Evolutionary conservation across 2,797 vertebrate genomes (phyloP), one percentile per base, ranked within the genome.

Genomic region (Triplophysa bombifrons): DNA sequence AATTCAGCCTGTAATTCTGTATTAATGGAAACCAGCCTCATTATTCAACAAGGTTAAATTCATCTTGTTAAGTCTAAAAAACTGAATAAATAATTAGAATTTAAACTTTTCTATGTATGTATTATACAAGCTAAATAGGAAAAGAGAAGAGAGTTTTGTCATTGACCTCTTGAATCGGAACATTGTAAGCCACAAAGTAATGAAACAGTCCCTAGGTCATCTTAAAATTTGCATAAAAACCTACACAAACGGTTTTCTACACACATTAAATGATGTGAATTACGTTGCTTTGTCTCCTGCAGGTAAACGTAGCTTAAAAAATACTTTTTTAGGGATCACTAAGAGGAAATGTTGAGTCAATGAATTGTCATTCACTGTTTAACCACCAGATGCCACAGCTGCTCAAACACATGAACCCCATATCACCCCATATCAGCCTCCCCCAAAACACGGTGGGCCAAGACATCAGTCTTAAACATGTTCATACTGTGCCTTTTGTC

Each of bases 331-430:
- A 46, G 10, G 34, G 34, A 34, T 34, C 34, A 34, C 0, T n/a
- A 53, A 53, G 48, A 50, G 55, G 2, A 72, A 44, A 25, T 27
- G 16, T 19, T 27, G 38, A 20, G 12, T 53, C 1, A 14, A n/a
- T 72, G 55, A 60, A 60, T 44, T 77, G 75, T 60, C 12, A 50
- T 77, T 69, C 2, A 19, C 25, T 17, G 41, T 77, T 48, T 60
- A 34, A 50, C 75, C 65, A 77, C 41, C 65, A 77, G 65, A 77
- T 69, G 75, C 65, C 75, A 77, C 64, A 56, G 34, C 63, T 53
- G 61, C 30, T 51, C 72, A 66, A 66, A 66, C 53, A 41, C 50
- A 8, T 3, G 14, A 60, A 30, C 17, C 51, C n/a, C 34, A 7
- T 22, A 44, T 68, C 64, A 56, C 27, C 51, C n/a, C 1, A 7